These are phyloP conservation scores for Papilio demoleus DNA, from an alignment of 2,888 invertebrate genomes.

Conservation along the genomic window DNA sequence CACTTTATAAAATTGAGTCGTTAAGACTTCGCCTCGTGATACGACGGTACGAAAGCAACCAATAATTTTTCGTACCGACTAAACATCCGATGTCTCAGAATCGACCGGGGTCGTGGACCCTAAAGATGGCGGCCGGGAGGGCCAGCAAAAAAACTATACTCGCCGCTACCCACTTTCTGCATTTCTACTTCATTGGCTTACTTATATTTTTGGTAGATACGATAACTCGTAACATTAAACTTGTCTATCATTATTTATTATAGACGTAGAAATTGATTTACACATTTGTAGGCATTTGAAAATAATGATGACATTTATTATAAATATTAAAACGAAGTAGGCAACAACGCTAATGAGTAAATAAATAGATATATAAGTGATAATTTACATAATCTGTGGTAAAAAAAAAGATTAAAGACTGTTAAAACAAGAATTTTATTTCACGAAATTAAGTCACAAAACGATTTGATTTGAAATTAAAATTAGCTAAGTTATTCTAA, in stretches of 20 bases:
- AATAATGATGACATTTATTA: slow-evolving; percentile 13
- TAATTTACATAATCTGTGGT: slow-evolving; percentile 25
- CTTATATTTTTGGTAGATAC: background rate
- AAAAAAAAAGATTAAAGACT: slow-evolving; percentile 21
- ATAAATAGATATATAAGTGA: slow-evolving; percentile 12
- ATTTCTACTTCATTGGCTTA: slow-evolving; percentile 31
- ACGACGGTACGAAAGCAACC: slow-evolving; percentile 61
- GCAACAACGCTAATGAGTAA: slow-evolving; percentile 21
- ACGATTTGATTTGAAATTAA: slow-evolving; percentile 25
- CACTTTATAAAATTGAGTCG: slow-evolving; percentile 66
- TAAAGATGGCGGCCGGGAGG: slow-evolving; percentile 67
- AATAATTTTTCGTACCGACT: slow-evolving; percentile 79
- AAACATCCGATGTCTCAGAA: slow-evolving; percentile 77
- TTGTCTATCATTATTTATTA: background rate
- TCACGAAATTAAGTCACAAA: slow-evolving; percentile 34
- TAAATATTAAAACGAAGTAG: slow-evolving; percentile 25
- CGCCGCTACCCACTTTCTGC: slow-evolving; percentile 31
- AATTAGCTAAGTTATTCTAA: slow-evolving; percentile 24
- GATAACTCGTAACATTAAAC: background rate
- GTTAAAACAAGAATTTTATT: slow-evolving; percentile 33
- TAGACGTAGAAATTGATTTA: background rate
- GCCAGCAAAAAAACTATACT: slow-evolving; percentile 55
- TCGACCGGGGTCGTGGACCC: slow-evolving; percentile 68
- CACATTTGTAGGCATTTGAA: slow-evolving; percentile 20
- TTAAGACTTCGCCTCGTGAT: slow-evolving; percentile 66